Evolutionary conservation across 2,113 vertebrate species (phyloP).

Genomic region (Tragelaphus strepsiceros): DNA sequence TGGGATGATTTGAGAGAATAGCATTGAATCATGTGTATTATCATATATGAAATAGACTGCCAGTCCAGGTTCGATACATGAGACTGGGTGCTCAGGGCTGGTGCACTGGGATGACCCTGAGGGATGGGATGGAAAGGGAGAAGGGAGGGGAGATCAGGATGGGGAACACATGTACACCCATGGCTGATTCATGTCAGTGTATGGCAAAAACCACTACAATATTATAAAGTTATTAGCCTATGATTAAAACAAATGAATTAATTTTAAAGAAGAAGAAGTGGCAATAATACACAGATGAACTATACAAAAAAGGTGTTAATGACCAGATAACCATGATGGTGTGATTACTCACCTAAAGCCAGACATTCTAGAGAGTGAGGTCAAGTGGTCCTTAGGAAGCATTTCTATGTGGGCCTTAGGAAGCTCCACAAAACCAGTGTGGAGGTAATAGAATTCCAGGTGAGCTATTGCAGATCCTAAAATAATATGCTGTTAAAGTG

Average conservation of each 20-base stretch:
- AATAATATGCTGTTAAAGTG: background rate
- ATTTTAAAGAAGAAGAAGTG: background rate
- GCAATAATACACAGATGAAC: background rate
- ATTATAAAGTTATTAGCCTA: background rate
- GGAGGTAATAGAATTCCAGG: background rate
- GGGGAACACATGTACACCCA: background rate
- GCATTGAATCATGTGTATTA: background rate
- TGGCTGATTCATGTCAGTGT: background rate
- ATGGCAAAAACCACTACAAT: background rate
- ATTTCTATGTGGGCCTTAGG: background rate
- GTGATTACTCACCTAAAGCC: background rate
- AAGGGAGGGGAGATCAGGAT: background rate
- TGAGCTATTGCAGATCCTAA: background rate
- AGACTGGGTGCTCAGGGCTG: background rate
- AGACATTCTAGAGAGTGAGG: background rate
- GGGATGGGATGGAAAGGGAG: background rate
- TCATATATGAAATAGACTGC: background rate
- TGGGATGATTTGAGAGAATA: background rate
- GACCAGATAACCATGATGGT: background rate
- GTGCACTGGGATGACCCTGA: background rate
- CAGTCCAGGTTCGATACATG: rapidly evolving
- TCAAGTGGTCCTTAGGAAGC: background rate
- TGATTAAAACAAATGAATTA: background rate
- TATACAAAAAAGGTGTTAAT: background rate
- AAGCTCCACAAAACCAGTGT: background rate